Conservation (phyloP, 2,113 vertebrate species). For the Apteryx mantelli region DNA sequence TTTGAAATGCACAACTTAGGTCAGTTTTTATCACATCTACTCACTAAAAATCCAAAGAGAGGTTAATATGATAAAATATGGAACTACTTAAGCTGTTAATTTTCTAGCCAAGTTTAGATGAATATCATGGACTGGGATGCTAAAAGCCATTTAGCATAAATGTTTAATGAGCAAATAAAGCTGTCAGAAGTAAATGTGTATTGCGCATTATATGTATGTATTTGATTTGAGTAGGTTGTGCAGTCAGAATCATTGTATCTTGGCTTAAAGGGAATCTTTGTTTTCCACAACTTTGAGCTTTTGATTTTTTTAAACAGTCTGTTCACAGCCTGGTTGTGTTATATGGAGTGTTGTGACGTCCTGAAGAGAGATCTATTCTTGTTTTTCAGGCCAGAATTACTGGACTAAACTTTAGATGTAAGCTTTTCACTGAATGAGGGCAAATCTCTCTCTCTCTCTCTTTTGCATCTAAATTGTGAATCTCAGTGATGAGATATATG, state of each 20-base stretch:
- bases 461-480: background rate
- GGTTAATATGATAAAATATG: slow-evolving; percentile 47
- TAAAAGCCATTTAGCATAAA: slow-evolving; percentile 56
- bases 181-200: slow-evolving; percentile 44
- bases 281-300: background rate
- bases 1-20: background rate
- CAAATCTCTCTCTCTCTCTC: background rate
- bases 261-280: background rate
- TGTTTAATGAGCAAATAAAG: slow-evolving; percentile 70
- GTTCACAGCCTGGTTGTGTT: background rate
- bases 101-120: slow-evolving; percentile 47
- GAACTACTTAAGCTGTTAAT: slow-evolving; percentile 47
- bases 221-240: background rate
- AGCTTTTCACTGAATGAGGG: background rate
- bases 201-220: background rate
- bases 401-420: background rate
- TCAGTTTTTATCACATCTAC: background rate
- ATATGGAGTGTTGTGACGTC: background rate
- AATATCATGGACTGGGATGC: slow-evolving; percentile 15
- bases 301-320: background rate
- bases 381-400: background rate
- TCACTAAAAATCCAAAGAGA: background rate
- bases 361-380: background rate
- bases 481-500: background rate
- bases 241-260: background rate